Evolutionary conservation across 2,113 vertebrate species (phyloP), one percentile per base, ranked within the genome.

Genomic region (Proteles cristata): DNA sequence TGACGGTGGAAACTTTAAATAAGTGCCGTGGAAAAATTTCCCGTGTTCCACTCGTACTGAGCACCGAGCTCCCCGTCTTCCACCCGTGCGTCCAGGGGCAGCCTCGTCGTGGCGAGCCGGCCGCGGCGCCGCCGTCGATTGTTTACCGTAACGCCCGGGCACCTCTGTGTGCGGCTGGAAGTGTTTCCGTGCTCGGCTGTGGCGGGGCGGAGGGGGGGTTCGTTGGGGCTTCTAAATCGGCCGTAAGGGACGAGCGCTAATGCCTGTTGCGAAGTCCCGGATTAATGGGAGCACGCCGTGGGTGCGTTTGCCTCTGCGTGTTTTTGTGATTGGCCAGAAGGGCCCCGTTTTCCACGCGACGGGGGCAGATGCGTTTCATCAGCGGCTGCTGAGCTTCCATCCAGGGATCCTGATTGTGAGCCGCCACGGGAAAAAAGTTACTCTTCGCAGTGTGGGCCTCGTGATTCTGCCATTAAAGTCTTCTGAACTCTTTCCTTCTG

Each of bases 1-100:
- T 58, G 66, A 55, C 90, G 95, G 58, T 95, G 93, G 90, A 97
- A 98, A 98, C 87, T 98, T 97, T 82, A 89, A 93, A 28, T 68
- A 53, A 89, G 88, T 86, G 86, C 76, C 28, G 86, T 50, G 25
- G 84, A 85, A 55, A 88, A 45, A 43, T 35, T 74, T 17, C 63
- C 39, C 45, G 31, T 94, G 82, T 94, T 35, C 66, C 58, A 1
- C 79, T 50, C 65, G 9, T 50, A 5, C 53, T 5, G 63, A 63
- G 76, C 50, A 63, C 6, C 8, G 66, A 55, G 65, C 39, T 92
- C 33, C 63, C 68, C 31, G n/a, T 16, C 91, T 43, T 28, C 65
- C 90, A 39, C 2, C 73, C 74, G 3, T 31, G 82, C 77, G 95
- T 88, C 93, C 94, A 90, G 94, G 90, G 92, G 95, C 97, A 35